Evolutionary conservation across 1,140 invertebrate genomes (phyloP).

Genomic region (Aphelinus certus): DNA sequence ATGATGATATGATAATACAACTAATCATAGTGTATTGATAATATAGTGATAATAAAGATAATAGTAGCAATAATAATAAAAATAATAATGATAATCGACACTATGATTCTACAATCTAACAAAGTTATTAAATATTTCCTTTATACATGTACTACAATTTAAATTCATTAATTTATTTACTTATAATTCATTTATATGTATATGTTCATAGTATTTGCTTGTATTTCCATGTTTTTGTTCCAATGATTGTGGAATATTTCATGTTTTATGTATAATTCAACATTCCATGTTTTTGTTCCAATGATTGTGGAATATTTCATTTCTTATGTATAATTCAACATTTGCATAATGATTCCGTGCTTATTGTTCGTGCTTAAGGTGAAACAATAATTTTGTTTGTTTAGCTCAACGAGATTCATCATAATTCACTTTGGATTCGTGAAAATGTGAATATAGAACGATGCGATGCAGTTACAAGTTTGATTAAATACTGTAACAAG

Average conservation of each 20-base stretch:
- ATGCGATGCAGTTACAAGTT: neutral
- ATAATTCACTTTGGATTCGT: neutral
- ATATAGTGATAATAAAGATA: slow-evolving; percentile 24
- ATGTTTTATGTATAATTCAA: slow-evolving; percentile 37
- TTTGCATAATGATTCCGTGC: slow-evolving; percentile 40
- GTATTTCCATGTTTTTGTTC: slow-evolving; percentile 28
- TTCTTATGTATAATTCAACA: slow-evolving; percentile 37
- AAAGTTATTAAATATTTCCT: slow-evolving; percentile 43
- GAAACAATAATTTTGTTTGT: slow-evolving; percentile 14
- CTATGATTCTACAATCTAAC: slow-evolving; percentile 38
- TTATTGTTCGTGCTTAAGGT: neutral
- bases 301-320: slow-evolving; percentile 38
- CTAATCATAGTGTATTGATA: slow-evolving; percentile 29
- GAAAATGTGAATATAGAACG: neutral
- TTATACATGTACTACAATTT: slow-evolving; percentile 41
- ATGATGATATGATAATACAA: slow-evolving; percentile 33
- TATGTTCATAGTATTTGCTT: slow-evolving; percentile 39
- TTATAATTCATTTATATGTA: slow-evolving; percentile 39
- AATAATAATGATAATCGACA: slow-evolving; percentile 37
- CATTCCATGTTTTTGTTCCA: slow-evolving; percentile 32
- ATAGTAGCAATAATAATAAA: slow-evolving; percentile 26
- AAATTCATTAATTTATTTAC: slow-evolving; percentile 39
- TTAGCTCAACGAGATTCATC: neutral
- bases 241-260: slow-evolving; percentile 31
- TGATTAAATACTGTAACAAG: neutral